A percentile compares a stretch with the other conserved stretches of the same genome.
phyloP scores from a whole-genome alignment of 2,888 invertebrate species.

The Coenonympha arcania region DNA sequence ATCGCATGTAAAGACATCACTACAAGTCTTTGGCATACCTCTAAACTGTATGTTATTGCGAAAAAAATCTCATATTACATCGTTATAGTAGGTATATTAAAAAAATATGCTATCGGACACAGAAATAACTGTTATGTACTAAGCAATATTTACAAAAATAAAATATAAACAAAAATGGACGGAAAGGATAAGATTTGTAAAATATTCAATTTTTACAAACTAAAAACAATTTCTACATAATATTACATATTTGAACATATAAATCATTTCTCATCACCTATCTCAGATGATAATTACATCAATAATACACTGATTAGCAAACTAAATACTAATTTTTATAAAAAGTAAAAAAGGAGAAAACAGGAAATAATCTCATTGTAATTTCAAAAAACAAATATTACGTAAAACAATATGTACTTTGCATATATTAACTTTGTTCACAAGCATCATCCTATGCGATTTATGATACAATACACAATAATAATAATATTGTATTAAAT shows the following conservation, averaged over 20 bases:
- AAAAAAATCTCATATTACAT: conserved; percentile 36
- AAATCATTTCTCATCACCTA: conserved; percentile 12
- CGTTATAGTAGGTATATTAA: conserved; percentile 35
- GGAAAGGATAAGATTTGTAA: conserved; percentile 68
- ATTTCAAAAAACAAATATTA: conserved; percentile 60
- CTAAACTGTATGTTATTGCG: conserved; percentile 68
- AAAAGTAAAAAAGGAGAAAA: conserved; percentile 60
- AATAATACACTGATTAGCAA: conserved; percentile 17
- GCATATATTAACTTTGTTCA: conserved; percentile 34
- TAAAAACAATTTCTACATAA: conserved; percentile 27
- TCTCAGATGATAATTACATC: conserved; percentile 1
- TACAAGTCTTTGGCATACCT: conserved; percentile 67
- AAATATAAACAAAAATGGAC: conserved; percentile 56
- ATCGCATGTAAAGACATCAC: conserved; percentile 41
- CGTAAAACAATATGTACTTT: conserved; percentile 33
- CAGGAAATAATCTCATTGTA: conserved; percentile 69
- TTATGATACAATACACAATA: conserved; percentile 22
- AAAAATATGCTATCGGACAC: conserved; percentile 26
- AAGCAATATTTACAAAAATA: conserved; percentile 38
- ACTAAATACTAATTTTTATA: conserved; percentile 54
- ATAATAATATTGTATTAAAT: conserved; percentile 30
- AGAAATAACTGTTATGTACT: conserved; percentile 9
- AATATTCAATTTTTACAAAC: conserved; percentile 26
- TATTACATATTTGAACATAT: conserved; percentile 47
- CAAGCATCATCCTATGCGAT: conserved; percentile 24